Conservation (phyloP, 2,888 invertebrate species). For the Eilema depressum region DNA sequence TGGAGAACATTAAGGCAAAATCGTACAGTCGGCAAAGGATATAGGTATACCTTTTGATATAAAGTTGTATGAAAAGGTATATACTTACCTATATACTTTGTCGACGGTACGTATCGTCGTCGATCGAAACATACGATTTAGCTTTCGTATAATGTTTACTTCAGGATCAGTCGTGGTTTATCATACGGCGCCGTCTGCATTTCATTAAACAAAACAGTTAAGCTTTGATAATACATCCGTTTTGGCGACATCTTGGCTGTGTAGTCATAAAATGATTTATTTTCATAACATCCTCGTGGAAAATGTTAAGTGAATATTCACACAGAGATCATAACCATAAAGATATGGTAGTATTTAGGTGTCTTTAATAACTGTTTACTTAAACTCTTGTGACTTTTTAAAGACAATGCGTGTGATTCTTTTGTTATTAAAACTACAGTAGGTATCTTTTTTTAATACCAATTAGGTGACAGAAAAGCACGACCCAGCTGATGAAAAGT, state of each 20-base stretch:
- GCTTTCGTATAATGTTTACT: background rate
- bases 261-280: background rate
- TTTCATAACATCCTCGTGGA: background rate
- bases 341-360: background rate
- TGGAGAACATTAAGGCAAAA: too few relatives aligned
- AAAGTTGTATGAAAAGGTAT: too few relatives aligned
- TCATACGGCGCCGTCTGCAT: background rate
- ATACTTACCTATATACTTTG: too few relatives aligned
- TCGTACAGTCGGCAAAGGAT: too few relatives aligned
- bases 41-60: too few relatives aligned
- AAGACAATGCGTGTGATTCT: background rate
- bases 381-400: background rate
- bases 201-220: slow-evolving; percentile 4
- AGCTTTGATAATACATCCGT: slow-evolving; percentile 9
- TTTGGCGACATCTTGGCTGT: background rate
- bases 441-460: too few relatives aligned
- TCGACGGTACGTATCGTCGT: too few relatives aligned
- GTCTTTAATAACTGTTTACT: background rate
- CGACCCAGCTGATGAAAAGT: too few relatives aligned
- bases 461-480: too few relatives aligned
- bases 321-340: background rate
- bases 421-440: background rate
- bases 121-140: too few relatives aligned
- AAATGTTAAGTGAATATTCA: slow-evolving; percentile 1
- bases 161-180: background rate